Conservation (phyloP, 2,888 invertebrate genomes). For the Leptinotarsa haldemani region DNA sequence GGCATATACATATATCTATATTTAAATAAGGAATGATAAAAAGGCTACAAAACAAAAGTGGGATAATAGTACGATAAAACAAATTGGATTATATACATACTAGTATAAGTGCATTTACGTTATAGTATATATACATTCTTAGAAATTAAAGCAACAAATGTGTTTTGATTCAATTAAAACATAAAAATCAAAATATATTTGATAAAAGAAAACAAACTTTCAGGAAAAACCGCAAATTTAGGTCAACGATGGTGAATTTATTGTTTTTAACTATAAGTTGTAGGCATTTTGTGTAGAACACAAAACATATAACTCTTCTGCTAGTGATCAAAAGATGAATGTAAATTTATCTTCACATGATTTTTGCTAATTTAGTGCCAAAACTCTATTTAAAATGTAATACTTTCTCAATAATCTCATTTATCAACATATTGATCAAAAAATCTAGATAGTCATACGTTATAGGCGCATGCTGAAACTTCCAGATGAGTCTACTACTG, state of each 20-base stretch:
- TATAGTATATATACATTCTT: conserved; percentile 38
- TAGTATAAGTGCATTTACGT: conserved; percentile 35
- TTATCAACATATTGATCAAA: no score
- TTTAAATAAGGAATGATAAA: conserved; percentile 43
- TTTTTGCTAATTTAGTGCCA: background rate
- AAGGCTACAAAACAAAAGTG: conserved; percentile 35
- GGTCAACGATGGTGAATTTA: background rate
- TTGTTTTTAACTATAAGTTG: conserved; percentile 9
- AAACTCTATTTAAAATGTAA: background rate
- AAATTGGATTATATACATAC: conserved; percentile 40
- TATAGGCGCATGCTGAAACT: no score
- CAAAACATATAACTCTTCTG: conserved; percentile 1
- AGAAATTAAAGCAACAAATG: conserved; percentile 32
- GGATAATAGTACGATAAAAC: conserved; percentile 27
- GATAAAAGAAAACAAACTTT: conserved; percentile 26
- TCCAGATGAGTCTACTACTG: no score
- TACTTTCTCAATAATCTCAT: no score
- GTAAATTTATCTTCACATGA: background rate
- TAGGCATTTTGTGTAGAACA: conserved; percentile 17
- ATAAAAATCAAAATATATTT: conserved; percentile 15
- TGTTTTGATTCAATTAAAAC: conserved; percentile 20
- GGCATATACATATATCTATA: conserved; percentile 44
- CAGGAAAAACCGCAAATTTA: background rate
- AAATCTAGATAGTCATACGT: no score
- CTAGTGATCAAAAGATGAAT: conserved; percentile 8